phyloP scores from a whole-genome alignment of 2,113 vertebrate species.

The Myodes glareolus region DNA sequence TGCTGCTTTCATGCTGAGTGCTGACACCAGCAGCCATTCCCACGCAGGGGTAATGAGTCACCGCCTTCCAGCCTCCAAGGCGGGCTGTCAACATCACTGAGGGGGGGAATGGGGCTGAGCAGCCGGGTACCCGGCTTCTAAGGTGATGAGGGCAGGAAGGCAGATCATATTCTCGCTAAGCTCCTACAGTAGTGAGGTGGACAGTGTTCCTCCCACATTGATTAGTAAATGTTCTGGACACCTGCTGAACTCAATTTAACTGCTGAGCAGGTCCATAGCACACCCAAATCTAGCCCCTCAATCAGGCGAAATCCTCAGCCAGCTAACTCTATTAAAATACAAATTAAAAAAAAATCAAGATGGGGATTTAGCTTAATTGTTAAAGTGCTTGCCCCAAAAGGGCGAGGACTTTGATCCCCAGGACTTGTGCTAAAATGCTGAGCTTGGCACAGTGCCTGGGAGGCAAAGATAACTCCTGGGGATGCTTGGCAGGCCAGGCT shows the following conservation, averaged over 20 bases:
- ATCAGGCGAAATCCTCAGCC: not conserved
- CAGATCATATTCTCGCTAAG: not conserved
- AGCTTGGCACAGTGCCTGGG: not conserved
- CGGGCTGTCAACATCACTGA: not conserved
- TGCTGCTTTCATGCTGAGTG: not conserved
- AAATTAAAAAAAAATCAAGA: not conserved
- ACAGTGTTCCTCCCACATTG: not conserved
- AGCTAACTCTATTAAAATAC: not conserved
- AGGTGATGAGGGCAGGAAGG: constrained; percentile 7
- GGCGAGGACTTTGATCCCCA: too few relatives aligned
- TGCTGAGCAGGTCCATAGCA: not conserved
- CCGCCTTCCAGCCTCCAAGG: not conserved
- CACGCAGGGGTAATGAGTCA: not conserved
- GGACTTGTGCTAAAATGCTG: not conserved
- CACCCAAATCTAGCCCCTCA: not conserved
- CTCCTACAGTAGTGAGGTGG: not conserved
- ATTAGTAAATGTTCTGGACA: not conserved
- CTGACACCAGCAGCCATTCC: not conserved
- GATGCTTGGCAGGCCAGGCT: not conserved
- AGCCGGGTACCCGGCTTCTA: not conserved
- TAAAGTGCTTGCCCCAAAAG: not conserved
- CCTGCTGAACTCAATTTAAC: not conserved
- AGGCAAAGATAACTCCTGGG: not conserved
- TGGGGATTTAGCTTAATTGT: not conserved
- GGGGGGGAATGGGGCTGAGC: not conserved